Conservation (phyloP, 2,113 vertebrate genomes). For the Cyphomyrus plagiostoma region DNA sequence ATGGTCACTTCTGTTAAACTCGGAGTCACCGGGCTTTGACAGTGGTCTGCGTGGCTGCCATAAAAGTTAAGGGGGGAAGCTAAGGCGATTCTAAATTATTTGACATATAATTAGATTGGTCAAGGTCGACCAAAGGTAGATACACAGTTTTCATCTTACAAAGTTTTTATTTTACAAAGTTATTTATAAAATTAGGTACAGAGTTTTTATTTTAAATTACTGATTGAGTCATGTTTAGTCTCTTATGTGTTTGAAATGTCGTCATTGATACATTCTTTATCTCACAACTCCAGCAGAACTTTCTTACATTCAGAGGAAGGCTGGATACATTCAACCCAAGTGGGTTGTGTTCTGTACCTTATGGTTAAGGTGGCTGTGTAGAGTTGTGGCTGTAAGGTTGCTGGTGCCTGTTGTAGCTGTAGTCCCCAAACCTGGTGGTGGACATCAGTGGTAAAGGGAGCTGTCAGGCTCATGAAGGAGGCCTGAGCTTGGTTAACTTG, state of each 20-base stretch:
- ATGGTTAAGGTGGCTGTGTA: background rate
- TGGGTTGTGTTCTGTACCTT: background rate
- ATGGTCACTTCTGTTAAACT: background rate
- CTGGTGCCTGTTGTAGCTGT: too few species aligned
- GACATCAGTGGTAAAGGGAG: background rate
- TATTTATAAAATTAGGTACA: too few species aligned
- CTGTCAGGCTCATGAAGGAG: background rate
- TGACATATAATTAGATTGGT: background rate
- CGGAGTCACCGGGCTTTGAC: background rate
- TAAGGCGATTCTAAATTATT: background rate
- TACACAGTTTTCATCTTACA: too few species aligned
- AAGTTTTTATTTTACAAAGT: too few species aligned
- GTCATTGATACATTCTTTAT: background rate
- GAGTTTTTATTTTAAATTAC: too few species aligned
- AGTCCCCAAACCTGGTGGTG: background rate
- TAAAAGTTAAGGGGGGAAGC: background rate
- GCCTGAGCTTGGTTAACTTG: background rate
- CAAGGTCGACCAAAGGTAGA: background rate
- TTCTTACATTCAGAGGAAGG: background rate
- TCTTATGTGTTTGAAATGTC: too few species aligned
- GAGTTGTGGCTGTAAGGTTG: background rate
- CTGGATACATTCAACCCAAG: background rate
- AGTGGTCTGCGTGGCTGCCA: background rate
- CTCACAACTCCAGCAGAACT: background rate
- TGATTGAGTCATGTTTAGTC: too few species aligned